phyloP scores from a whole-genome alignment of 2,888 invertebrate species.

The Acleris literana region DNA sequence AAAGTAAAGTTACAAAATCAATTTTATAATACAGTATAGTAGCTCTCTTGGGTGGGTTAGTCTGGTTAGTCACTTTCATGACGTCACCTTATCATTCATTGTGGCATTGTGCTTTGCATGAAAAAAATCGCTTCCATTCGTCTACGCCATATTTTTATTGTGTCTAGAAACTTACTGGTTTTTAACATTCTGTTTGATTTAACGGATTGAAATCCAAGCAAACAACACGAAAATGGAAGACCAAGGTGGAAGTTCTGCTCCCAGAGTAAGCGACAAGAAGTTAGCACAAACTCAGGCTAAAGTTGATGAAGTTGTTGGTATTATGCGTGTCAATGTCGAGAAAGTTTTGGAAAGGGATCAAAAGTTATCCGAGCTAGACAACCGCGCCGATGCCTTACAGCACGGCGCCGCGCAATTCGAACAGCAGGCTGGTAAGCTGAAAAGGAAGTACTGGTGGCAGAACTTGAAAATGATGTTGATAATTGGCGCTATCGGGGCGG shows the following conservation, averaged over 20 bases:
- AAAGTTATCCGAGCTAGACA: conserved; percentile 96
- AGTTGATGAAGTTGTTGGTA: conserved; percentile 90
- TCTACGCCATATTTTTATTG: conserved; percentile 52
- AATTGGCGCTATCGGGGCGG: conserved; percentile 92
- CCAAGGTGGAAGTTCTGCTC: conserved; percentile 76
- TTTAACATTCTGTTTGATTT: conserved; percentile 6
- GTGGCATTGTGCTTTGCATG: conserved; percentile 19
- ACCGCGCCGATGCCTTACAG: conserved; percentile 97
- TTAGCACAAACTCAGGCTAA: conserved; percentile 81
- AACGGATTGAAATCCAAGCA: conserved; percentile 2
- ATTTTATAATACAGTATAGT: too few species aligned
- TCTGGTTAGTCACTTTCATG: conserved; percentile 40
- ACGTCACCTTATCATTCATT: conserved; percentile 51
- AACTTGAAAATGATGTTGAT: conserved; percentile 98
- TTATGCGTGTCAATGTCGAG: conserved; percentile 98
- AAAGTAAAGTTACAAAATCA: too few species aligned
- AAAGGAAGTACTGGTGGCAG: conserved; percentile 98
- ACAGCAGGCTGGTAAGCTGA: conserved; percentile 97
- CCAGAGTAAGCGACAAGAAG: conserved; percentile 78
- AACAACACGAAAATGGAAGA: conserved; percentile 70
- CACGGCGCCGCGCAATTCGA: conserved; percentile 98
- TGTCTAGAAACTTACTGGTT: conserved; percentile 12
- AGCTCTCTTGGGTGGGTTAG: conserved; percentile 4
- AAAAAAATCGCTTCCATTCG: conserved; percentile 37
- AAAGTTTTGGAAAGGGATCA: conserved; percentile 98